phyloP scores from a whole-genome alignment of 2,888 invertebrate species.

The Conus canariensis region DNA sequence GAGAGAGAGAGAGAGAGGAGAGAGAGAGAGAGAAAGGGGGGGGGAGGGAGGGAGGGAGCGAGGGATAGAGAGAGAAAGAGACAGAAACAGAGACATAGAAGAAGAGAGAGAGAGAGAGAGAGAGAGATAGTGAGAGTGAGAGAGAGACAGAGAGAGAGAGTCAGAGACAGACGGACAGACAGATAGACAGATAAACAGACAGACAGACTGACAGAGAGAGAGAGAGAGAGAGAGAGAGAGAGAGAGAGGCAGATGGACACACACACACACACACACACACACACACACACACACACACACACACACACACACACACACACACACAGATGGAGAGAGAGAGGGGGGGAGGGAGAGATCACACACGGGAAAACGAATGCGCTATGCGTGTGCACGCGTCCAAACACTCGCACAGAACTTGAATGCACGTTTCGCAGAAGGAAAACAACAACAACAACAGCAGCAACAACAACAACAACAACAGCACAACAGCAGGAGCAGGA shows the following conservation, averaged over 20 bases:
- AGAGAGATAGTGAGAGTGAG: constrained; percentile 13
- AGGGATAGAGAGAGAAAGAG: background rate
- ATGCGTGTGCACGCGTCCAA: too few relatives aligned
- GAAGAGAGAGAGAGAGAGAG: background rate
- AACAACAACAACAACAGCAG: too few relatives aligned
- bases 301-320: background rate
- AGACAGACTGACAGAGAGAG: background rate
- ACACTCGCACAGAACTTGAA: too few relatives aligned
- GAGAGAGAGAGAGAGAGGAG: background rate
- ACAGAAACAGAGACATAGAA: background rate
- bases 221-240: background rate
- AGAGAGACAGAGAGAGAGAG: constrained; percentile 21
- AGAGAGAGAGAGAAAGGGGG: background rate
- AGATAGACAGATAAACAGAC: constrained; percentile 12
- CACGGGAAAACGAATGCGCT: too few relatives aligned
- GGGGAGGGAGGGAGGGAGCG: background rate
- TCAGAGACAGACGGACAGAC: constrained; percentile 23
- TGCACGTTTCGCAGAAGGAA: too few relatives aligned
- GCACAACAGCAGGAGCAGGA: too few relatives aligned
- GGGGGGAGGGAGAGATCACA: background rate
- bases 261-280: background rate
- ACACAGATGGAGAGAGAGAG: constrained; percentile 1
- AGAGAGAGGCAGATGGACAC: background rate
- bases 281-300: background rate
- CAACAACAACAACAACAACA: too few relatives aligned